Evolutionary conservation across 2,113 vertebrate species (phyloP).

Genomic region (Lasiurus borealis): DNA sequence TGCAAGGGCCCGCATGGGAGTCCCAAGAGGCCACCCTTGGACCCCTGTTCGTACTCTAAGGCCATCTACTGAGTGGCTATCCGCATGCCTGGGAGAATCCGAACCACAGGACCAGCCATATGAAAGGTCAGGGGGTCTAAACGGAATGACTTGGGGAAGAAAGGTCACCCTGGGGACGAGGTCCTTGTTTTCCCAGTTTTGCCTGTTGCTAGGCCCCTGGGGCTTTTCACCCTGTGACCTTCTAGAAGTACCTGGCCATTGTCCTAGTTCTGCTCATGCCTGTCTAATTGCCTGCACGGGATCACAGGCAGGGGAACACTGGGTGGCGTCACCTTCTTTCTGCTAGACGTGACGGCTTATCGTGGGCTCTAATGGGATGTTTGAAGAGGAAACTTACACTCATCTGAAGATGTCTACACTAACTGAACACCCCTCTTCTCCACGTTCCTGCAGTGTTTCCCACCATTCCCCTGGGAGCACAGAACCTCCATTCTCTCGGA

Average conservation of each 20-base stretch:
- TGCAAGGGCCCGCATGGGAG: neutral
- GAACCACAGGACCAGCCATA: neutral
- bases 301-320: neutral
- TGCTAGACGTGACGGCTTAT: neutral
- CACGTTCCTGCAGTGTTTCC: neutral
- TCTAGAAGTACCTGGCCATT: neutral
- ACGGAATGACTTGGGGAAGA: neutral
- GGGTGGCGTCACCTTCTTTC: neutral
- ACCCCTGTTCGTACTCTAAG: neutral
- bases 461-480: neutral
- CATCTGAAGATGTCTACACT: neutral
- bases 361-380: neutral
- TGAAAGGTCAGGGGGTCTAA: neutral
- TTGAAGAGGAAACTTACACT: neutral
- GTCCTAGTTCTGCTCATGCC: neutral
- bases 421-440: neutral
- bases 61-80: neutral
- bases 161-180: neutral
- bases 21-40: neutral
- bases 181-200: neutral
- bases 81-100: neutral
- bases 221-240: neutral
- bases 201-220: neutral
- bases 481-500: neutral
- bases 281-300: neutral